Percentiles rank a stretch among this genome's conserved stretches.
Evolutionary conservation across 2,113 vertebrate species (phyloP).

Genomic region (Nesogale talazaci): DNA sequence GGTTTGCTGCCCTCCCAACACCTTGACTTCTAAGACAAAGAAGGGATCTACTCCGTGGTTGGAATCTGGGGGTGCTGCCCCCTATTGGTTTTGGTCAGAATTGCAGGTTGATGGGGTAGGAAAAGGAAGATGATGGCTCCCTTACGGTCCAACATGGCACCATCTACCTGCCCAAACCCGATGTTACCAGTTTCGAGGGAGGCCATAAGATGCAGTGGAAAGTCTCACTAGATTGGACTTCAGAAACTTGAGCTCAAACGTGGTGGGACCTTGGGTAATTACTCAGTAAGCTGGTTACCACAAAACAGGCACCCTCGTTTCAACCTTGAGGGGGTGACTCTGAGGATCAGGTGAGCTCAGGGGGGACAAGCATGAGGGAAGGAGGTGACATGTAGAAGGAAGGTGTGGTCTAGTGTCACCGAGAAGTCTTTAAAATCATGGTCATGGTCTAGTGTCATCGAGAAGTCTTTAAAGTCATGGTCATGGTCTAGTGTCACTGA

Average conservation of each 20-base stretch:
- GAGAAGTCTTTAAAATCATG: no score
- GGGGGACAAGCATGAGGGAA: not conserved
- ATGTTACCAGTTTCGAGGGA: not conserved
- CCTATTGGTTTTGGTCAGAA: slow-evolving; percentile 5
- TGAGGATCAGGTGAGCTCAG: not conserved
- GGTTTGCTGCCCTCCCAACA: not conserved
- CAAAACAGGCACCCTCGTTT: no score
- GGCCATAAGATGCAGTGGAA: not conserved
- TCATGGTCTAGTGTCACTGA: no score
- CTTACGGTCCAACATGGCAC: not conserved
- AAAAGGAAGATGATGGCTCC: not conserved
- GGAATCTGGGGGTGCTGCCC: not conserved
- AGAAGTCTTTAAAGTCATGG: no score
- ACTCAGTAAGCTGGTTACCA: not conserved
- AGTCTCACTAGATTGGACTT: not conserved
- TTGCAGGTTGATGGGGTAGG: not conserved
- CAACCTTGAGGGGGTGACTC: not conserved
- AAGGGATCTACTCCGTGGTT: not conserved
- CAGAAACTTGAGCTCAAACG: not conserved
- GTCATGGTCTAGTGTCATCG: no score
- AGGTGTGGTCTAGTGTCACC: not conserved
- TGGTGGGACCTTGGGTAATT: not conserved
- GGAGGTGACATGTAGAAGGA: not conserved
- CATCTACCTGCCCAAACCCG: not conserved
- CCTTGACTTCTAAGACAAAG: not conserved